phyloP scores from a whole-genome alignment of 2,888 invertebrate genomes.

The Drosophila meridionalis region DNA sequence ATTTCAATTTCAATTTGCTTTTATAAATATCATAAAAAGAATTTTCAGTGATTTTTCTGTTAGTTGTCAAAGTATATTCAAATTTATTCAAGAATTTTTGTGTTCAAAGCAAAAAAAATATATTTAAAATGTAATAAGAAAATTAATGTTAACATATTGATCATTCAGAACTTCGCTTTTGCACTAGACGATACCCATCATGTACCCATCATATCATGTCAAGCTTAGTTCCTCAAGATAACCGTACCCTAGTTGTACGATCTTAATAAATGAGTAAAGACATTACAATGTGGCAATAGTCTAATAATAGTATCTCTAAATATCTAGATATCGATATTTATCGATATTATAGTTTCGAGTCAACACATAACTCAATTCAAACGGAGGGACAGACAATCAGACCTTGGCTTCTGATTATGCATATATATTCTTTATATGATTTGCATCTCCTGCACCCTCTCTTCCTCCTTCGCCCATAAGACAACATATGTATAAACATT shows the following conservation, averaged over 20 bases:
- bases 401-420: no score
- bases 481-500: not conserved
- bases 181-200: not conserved
- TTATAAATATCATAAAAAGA: not conserved
- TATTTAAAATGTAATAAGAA: not conserved
- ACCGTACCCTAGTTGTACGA: not conserved
- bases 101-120: not conserved
- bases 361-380: not conserved
- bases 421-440: not conserved
- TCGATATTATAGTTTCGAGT: not conserved
- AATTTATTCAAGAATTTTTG: not conserved
- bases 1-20: constrained; percentile 11
- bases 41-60: constrained; percentile 6
- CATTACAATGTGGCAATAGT: no score
- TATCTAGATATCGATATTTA: not conserved
- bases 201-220: no score
- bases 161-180: not conserved
- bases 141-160: constrained; percentile 1
- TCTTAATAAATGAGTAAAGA: not conserved
- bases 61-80: constrained; percentile 8
- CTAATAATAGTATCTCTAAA: not conserved
- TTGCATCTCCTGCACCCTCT: not conserved
- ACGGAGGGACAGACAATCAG: not conserved
- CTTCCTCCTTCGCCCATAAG: not conserved
- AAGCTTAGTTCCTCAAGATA: no score